A percentile compares a stretch with the other conserved stretches of the same genome.
phyloP scores from a whole-genome alignment of 2,113 vertebrate species.

The Hipposideros armiger region DNA sequence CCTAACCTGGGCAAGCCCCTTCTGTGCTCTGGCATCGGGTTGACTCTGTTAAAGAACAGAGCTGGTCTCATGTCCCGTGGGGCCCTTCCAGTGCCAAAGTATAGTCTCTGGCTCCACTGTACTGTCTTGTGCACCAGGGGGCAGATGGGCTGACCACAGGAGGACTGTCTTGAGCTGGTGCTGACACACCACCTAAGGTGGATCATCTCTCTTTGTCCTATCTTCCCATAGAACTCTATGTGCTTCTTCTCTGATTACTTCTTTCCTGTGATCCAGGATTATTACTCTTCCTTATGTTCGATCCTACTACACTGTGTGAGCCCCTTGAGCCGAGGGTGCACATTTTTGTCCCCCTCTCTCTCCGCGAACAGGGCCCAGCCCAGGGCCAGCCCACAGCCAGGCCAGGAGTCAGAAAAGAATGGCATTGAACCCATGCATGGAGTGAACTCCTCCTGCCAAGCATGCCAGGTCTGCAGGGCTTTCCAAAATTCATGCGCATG shows the following conservation, averaged over 20 bases:
- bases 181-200: neutral
- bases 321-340: neutral
- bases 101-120: neutral
- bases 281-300: neutral
- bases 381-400: neutral
- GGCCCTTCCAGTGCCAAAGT: neutral
- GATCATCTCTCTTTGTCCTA: neutral
- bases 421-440: fast-evolving
- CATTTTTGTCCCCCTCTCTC: neutral
- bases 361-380: neutral
- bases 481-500: neutral
- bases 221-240: too few species aligned
- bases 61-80: neutral
- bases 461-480: too few species aligned
- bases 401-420: neutral
- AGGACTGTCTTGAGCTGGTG: neutral
- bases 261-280: neutral
- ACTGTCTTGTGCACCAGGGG: too few species aligned
- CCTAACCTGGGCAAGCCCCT: neutral
- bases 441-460: neutral
- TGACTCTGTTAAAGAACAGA: neutral
- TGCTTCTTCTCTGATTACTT: neutral
- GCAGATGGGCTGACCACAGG: neutral
- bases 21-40: neutral
- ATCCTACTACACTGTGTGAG: too few species aligned